Evolutionary conservation across 2,113 vertebrate species (phyloP), one percentile per base, ranked within the genome.

Genomic region (Melanocharis versteri): DNA sequence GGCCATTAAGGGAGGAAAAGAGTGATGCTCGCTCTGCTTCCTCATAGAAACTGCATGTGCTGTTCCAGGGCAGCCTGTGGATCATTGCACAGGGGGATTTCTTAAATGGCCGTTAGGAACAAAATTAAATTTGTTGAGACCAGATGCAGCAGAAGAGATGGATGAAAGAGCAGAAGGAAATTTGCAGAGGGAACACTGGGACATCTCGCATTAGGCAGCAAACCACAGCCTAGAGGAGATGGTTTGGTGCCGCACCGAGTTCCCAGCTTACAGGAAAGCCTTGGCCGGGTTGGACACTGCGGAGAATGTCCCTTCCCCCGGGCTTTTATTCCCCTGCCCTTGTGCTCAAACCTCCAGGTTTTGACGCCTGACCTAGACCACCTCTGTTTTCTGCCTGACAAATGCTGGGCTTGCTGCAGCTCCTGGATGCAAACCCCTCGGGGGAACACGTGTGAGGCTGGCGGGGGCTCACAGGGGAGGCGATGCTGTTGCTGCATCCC

Each of bases 121-220:
- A 21, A 86, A 97, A 97, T 93, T 50, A 13, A 66, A 83, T 97
- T 96, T 94, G 76, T 42, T 27, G 56, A 90, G 80, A 70, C 23
- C 89, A 92, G 89, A 87, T 68, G 77, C 69, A 84, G 53, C 64
- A 78, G 53, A 75, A 73, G 73, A 96, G 26, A 57, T 76, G 56
- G 72, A 66, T 56, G 93, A 15, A 82, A 92, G 81, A 95, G 53
- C 90, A 65, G 81, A 58, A 39, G 42, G 83, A 80, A 66, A 39
- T 37, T 22, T 35, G 48, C 40, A 87, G 68, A 35, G 65, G 47
- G 72, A 89, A 12, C 50, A 47, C 68, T 65, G 72, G 39, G 51
- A 14, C 77, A 23, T 62, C 44, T 77, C 8, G 1, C 42, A 22
- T 57, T 12, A 42, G 24, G 33, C 71, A 70, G 64, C 81, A 78